phyloP scores from a whole-genome alignment of 2,797 vertebrate genomes.

The Heliangelus exortis region DNA sequence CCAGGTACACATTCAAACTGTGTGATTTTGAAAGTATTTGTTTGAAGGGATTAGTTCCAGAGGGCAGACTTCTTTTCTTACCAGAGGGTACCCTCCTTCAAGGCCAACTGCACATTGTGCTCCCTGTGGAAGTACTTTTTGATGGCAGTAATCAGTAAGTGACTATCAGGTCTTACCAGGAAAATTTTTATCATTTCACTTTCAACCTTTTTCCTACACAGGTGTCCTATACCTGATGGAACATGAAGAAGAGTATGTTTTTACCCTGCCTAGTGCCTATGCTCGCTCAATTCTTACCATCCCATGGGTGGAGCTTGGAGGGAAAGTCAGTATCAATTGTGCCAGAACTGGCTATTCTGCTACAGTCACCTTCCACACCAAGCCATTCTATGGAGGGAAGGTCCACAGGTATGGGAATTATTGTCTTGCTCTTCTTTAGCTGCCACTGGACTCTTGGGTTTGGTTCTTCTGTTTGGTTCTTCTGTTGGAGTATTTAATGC shows the following conservation, averaged over 20 bases:
- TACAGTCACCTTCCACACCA: slow-evolving; percentile 92
- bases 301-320: slow-evolving; percentile 96
- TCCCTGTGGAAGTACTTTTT: background rate
- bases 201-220: slow-evolving; percentile 46
- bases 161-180: background rate
- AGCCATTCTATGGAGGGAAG: slow-evolving; percentile 96
- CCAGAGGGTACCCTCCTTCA: background rate
- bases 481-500: background rate
- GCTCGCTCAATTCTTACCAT: slow-evolving; percentile 96
- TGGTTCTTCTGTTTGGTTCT: background rate
- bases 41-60: background rate
- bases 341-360: slow-evolving; percentile 91
- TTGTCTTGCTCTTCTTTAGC: background rate
- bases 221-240: slow-evolving; percentile 90
- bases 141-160: background rate
- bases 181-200: background rate
- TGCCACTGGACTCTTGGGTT: background rate
- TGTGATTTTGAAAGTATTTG: background rate
- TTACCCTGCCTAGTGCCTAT: slow-evolving; percentile 94
- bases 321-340: slow-evolving; percentile 92
- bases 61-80: background rate
- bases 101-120: rapidly evolving
- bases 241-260: slow-evolving; percentile 92
- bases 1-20: background rate
- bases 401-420: slow-evolving; percentile 86